These are phyloP conservation scores for Excalfactoria chinensis DNA, from an alignment of 2,113 vertebrate species.

Conservation along the genomic window DNA sequence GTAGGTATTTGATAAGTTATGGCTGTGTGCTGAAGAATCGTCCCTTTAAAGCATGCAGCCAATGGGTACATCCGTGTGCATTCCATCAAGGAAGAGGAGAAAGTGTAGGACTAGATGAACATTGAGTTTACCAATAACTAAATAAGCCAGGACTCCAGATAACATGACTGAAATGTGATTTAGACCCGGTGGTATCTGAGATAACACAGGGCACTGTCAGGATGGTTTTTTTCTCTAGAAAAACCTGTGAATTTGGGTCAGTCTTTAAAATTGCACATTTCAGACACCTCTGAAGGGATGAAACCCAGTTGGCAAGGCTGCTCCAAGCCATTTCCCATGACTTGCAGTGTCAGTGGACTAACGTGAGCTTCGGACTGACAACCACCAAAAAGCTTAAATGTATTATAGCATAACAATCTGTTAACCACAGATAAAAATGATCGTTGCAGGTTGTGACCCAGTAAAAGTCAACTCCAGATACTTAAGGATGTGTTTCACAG, in stretches of 20 bases:
- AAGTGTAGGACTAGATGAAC: rapidly evolving
- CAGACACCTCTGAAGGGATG: rapidly evolving
- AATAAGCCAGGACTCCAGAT: rapidly evolving
- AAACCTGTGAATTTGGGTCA: background rate
- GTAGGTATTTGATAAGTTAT: background rate
- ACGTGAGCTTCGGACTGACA: background rate
- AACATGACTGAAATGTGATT: rapidly evolving
- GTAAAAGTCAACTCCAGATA: background rate
- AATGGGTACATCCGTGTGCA: too few species aligned
- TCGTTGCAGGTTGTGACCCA: too few species aligned
- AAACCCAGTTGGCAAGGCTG: background rate
- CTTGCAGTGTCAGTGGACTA: rapidly evolving
- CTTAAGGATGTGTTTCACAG: background rate
- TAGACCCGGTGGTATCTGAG: rapidly evolving
- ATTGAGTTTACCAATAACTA: rapidly evolving
- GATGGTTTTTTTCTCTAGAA: background rate
- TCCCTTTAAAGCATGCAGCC: background rate
- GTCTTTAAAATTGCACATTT: background rate
- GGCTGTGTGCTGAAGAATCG: rapidly evolving
- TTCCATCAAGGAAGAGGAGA: background rate
- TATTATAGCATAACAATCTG: rapidly evolving
- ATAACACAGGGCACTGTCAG: rapidly evolving
- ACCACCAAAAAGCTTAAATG: rapidly evolving
- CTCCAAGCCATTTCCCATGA: background rate
- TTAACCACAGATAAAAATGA: background rate